phyloP scores from a whole-genome alignment of 2,888 invertebrate species.

The Tenthredo notha region DNA sequence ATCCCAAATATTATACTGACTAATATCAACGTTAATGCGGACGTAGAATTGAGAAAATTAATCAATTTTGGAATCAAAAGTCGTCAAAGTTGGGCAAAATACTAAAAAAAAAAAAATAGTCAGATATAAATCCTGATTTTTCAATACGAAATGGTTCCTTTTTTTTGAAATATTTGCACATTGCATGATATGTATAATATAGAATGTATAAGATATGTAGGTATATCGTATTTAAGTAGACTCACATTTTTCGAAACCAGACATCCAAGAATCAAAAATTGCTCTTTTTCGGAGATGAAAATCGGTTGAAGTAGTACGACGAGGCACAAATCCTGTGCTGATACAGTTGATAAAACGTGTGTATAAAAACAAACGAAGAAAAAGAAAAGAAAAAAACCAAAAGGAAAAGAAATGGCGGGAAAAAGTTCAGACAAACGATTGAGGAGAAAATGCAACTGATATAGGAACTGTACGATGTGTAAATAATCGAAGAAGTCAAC shows the following conservation, averaged over 20 bases:
- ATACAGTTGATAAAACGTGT: background rate
- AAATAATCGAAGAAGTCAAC: conserved; percentile 32
- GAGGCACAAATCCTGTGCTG: conserved; percentile 26
- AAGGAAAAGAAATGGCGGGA: background rate
- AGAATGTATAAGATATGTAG: background rate
- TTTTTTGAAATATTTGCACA: too few species aligned
- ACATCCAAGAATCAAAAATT: conserved; percentile 69
- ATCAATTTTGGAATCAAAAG: background rate
- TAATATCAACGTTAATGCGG: background rate
- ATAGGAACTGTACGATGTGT: conserved; percentile 37
- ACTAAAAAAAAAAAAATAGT: background rate
- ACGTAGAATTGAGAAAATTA: background rate
- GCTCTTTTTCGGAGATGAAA: conserved; percentile 51
- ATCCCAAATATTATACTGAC: background rate
- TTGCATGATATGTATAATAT: background rate
- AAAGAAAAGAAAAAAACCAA: background rate
- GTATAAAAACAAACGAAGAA: background rate
- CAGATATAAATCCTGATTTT: background rate
- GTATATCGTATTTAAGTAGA: conserved; percentile 37
- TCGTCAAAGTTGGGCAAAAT: background rate
- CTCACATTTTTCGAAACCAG: conserved; percentile 71
- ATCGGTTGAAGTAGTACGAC: background rate
- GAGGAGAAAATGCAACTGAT: conserved; percentile 1
- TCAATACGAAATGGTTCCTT: background rate
- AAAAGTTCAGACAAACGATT: conserved; percentile 3